Evolutionary conservation across 1,140 invertebrate genomes (phyloP), one percentile per base, ranked within the genome.

Genomic region (Saxidomus purpurata): DNA sequence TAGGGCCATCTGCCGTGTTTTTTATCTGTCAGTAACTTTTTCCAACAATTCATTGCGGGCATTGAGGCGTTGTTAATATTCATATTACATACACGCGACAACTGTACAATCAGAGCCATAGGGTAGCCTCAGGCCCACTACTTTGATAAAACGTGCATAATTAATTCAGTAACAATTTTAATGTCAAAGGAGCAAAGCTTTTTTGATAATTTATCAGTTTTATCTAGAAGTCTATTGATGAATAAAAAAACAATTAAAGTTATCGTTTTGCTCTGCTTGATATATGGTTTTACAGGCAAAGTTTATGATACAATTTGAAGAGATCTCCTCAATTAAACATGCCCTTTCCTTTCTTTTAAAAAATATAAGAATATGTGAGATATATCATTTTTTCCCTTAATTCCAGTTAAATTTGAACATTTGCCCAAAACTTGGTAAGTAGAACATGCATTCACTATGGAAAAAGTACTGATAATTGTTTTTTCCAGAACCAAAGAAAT

Each of bases 81-180:
- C 81, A 83, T 67, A 83, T 61, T 83, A 83, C 81, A 69, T 83
- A 83, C 55, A 79, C 76, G 47, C 47, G 76, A 79, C 76, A 79
- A 79, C 76, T 52, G 47, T 52, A 79, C 76, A 52, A 38, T 79
- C 47, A 55, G 47, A 79, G 25, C 25, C 47, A 31, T 17, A 59
- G 47, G 76, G 28, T 55, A 52, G 76, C 76, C 49, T 34, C 6
- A 25, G 76, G 76, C 76, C 55, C 17, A 34, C 6, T 31, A 28
- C 47, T 79, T 79, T 79, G 76, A 79, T 79, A 79, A 79, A 79
- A 36, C 47, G 31, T 79, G 47, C 76, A 79, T 79, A 79, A 79
- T 79, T 52, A 55, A 79, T 79, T 55, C 47, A 25, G 76, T 52
- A 55, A 79, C 76, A 55, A 55, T 79, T 79, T 79, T 55, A 55